Percentiles rank a stretch among this genome's conserved stretches.
Conservation (phyloP, 2,113 vertebrate genomes). For the Grus americana region DNA sequence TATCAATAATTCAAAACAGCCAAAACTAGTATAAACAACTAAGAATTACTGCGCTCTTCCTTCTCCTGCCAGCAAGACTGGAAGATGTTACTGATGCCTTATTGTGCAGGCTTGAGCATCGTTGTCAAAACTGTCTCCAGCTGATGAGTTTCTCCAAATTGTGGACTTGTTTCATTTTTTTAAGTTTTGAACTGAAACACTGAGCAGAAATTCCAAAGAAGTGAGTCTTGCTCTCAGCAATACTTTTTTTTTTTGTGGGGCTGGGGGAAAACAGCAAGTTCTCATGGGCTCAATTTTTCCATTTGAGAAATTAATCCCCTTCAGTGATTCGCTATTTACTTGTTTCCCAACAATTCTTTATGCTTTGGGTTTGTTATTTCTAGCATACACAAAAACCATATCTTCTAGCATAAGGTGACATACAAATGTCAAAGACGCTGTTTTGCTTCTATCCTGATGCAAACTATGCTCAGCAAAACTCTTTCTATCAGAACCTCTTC, state of each 20-base stretch:
- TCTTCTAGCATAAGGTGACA: not conserved
- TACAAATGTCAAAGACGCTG: not conserved
- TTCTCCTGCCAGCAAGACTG: not conserved
- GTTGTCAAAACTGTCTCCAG: not conserved
- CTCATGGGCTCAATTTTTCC: not conserved
- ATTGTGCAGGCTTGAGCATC: not conserved
- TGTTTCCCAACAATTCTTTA: not conserved
- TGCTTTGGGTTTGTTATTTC: not conserved
- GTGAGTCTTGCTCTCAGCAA: not conserved
- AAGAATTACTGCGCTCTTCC: not conserved
- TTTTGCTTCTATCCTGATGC: not conserved
- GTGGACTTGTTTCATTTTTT: not conserved
- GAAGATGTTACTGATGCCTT: slow-evolving; percentile 22
- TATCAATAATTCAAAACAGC: slow-evolving; percentile 38
- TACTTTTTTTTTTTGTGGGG: not conserved
- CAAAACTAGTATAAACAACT: slow-evolving; percentile 42
- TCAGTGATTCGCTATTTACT: not conserved
- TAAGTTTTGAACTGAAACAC: not conserved
- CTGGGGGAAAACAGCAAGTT: not conserved
- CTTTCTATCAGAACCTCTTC: not conserved
- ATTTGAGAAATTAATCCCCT: not conserved
- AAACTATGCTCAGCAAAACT: not conserved
- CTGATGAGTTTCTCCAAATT: not conserved
- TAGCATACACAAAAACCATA: not conserved
- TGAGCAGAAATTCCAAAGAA: not conserved